phyloP scores from a whole-genome alignment of 2,113 vertebrate species.

The Forbesichthys agassizii region DNA sequence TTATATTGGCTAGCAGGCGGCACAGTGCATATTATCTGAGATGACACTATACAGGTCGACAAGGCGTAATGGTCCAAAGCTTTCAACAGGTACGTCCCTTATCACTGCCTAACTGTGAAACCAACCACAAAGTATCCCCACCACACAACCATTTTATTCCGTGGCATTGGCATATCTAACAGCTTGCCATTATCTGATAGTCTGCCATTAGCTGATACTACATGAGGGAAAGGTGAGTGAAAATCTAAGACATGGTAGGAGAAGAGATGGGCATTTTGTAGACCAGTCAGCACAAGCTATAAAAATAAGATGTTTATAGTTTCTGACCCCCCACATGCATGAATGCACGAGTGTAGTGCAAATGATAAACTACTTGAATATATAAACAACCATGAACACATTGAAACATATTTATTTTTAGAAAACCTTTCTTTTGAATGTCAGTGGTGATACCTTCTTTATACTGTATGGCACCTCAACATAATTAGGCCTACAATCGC shows the following conservation, averaged over 20 bases:
- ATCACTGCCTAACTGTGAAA: neutral
- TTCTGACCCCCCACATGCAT: too few relatives aligned
- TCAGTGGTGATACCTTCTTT: too few relatives aligned
- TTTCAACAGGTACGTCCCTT: conserved; percentile 3
- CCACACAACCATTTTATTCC: neutral
- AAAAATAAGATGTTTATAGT: too few relatives aligned
- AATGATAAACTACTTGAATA: too few relatives aligned
- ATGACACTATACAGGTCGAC: conserved; percentile 25
- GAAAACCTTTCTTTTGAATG: too few relatives aligned
- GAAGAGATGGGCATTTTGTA: neutral
- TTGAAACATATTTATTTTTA: too few relatives aligned
- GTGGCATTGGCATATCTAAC: neutral
- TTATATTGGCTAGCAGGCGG: conserved; percentile 23
- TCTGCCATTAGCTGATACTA: neutral
- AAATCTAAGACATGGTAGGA: neutral
- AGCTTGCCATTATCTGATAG: neutral
- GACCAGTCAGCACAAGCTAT: too few relatives aligned
- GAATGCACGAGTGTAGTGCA: too few relatives aligned
- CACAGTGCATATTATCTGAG: conserved; percentile 39
- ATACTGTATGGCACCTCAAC: too few relatives aligned
- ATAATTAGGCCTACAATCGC: too few relatives aligned
- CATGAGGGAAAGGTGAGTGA: neutral
- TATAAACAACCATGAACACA: too few relatives aligned
- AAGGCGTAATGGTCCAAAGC: conserved; percentile 18
- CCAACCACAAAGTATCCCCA: neutral